Percentiles rank a stretch among this genome's conserved stretches.
Conservation (phyloP, 2,888 invertebrate species). For the Alviniconcha strummeri region DNA sequence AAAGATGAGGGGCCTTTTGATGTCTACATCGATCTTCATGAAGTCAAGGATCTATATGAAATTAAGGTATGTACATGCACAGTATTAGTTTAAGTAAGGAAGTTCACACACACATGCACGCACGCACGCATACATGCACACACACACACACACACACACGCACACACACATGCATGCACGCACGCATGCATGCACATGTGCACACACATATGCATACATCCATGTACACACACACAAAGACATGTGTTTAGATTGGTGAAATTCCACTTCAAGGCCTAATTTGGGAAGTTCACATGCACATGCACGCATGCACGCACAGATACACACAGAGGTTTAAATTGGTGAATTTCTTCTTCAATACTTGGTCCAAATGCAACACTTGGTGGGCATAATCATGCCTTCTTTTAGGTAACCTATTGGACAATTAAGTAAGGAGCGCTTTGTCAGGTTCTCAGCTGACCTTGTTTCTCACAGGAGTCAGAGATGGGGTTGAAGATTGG, state of each 20-base stretch:
- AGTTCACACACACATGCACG: neutral
- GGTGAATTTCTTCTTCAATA: too few species aligned
- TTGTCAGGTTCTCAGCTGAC: too few species aligned
- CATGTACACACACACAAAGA: neutral
- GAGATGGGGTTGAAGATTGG: constrained; percentile 27
- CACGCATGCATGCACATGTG: neutral
- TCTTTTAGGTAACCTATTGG: too few species aligned
- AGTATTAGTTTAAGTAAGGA: neutral
- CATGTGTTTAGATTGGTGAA: too few species aligned
- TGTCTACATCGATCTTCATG: constrained; percentile 80
- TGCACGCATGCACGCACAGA: neutral
- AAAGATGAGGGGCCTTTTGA: constrained; percentile 71
- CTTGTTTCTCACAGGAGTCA: constrained; percentile 18
- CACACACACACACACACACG: constrained; percentile 12
- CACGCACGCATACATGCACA: neutral
- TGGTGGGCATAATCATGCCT: too few species aligned
- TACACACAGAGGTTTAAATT: too few species aligned
- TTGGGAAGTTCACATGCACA: neutral
- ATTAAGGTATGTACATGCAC: constrained; percentile 38
- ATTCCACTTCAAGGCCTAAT: too few species aligned
- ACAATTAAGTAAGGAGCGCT: too few species aligned
- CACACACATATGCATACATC: neutral
- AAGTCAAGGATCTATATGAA: constrained; percentile 76
- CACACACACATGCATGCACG: neutral
- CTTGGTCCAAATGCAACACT: too few species aligned